Evolutionary conservation across 2,113 vertebrate genomes (phyloP), one percentile per base, ranked within the genome.

Genomic region (Castor canadensis): DNA sequence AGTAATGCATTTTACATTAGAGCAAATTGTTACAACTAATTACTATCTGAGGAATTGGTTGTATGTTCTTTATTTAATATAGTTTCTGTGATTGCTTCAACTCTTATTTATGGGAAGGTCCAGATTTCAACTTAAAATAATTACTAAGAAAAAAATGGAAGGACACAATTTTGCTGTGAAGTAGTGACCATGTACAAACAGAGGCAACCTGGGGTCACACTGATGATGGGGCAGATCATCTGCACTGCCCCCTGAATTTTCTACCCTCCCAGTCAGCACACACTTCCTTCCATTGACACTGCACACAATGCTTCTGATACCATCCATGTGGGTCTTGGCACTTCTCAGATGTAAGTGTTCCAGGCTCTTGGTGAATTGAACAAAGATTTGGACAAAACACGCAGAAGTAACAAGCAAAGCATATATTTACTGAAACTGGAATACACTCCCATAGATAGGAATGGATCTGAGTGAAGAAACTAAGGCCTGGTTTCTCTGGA

Each of bases 1-100:
- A 91, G 45, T 40, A 76, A 86, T 84, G 89, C 45, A 73, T 94
- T 95, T 96, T 87, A 89, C 75, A 91, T 93, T 89, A 89, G 0
- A n/a, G 87, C 83, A 71, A 94, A 94, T 66, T 52, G 79, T n/a
- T 58, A 6, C 80, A 86, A 60, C 76, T 94, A 95, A 97, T 91
- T 54, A 72, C 54, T 81, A 35, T 87, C 81, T 58, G 32, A 82
- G 93, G 91, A 96, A 80, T 66, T 56, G 83, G 52, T 81, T 91
- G 54, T 60, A 84, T 94, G 69, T 87, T 93, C 87, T 93, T 87
- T 90, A 95, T 96, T 96, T 96, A 94, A 93, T 87, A 89, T 13
- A 47, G 40, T 89, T 93, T 83, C 73, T 72, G 28, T 76, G 88
- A 90, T 73, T 62, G 43, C n/a, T 81, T 67, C 35, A 93, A 84